These are phyloP conservation scores for Emydocephalus ijimae DNA, from an alignment of 2,113 vertebrate genomes.

Conservation along the genomic window DNA sequence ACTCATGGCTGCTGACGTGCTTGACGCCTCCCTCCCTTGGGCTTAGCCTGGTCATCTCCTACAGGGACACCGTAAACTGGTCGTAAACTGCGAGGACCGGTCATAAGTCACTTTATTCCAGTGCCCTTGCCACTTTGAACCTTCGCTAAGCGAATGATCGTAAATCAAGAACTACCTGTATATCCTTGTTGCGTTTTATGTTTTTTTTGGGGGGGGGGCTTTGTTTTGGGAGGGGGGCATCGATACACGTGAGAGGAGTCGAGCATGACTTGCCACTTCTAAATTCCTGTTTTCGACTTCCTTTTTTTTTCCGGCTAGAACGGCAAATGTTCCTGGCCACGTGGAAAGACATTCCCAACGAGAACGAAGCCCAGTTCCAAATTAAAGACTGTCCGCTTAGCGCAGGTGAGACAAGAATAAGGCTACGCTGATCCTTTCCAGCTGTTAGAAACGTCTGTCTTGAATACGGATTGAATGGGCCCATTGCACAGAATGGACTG, in stretches of 20 bases:
- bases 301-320: constrained; percentile 68
- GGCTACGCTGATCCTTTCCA: not conserved
- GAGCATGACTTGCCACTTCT: not conserved
- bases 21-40: too few relatives aligned
- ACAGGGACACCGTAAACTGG: too few relatives aligned
- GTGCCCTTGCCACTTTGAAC: not conserved
- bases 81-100: too few relatives aligned
- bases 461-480: not conserved
- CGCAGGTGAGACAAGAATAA: constrained; percentile 73
- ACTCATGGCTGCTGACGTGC: too few relatives aligned
- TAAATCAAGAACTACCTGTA: not conserved
- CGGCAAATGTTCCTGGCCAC: constrained; percentile 94
- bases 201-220: not conserved
- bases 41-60: too few relatives aligned
- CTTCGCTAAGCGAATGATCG: not conserved
- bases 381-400: constrained; percentile 92
- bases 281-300: not conserved
- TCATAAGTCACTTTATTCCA: too few relatives aligned
- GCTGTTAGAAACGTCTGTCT: not conserved
- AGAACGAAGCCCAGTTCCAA: constrained; percentile 94
- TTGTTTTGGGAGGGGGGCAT: not conserved
- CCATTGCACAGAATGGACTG: not conserved
- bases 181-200: not conserved
- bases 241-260: not conserved
- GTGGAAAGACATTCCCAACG: constrained; percentile 97